Conservation (phyloP, 2,797 vertebrate genomes). For the Eidolon dupreanum region DNA sequence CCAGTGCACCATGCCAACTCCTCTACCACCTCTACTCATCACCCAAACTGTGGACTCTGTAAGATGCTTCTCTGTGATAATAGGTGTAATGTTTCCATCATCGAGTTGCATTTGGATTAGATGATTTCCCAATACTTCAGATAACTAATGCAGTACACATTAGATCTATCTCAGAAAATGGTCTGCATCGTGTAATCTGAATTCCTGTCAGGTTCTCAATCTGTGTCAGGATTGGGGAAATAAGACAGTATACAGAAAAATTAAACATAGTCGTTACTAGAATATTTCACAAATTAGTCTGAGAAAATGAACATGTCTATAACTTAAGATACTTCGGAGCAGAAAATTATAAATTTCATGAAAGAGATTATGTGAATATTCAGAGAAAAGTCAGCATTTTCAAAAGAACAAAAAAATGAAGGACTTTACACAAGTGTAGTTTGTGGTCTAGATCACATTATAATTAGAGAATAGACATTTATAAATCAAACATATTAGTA, state of each 20-base stretch:
- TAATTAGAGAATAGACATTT: background rate
- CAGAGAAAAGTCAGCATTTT: background rate
- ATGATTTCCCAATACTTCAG: background rate
- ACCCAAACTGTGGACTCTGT: rapidly evolving
- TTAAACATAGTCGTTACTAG: background rate
- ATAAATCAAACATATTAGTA: background rate
- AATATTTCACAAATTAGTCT: background rate
- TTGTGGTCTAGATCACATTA: background rate
- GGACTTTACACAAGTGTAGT: background rate
- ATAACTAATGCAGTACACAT: background rate
- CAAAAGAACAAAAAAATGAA: background rate
- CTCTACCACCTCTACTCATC: rapidly evolving
- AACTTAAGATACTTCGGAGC: background rate
- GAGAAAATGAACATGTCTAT: background rate
- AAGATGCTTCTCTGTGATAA: background rate
- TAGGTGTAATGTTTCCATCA: background rate
- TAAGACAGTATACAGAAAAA: background rate
- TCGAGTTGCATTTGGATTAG: background rate
- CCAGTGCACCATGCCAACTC: rapidly evolving
- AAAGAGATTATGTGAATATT: background rate
- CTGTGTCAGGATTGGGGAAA: background rate
- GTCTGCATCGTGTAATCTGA: background rate
- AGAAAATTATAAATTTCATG: background rate
- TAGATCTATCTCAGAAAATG: background rate
- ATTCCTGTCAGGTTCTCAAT: background rate